Conservation (phyloP, 2,888 invertebrate genomes). For the Bhutanitis thaidina region DNA sequence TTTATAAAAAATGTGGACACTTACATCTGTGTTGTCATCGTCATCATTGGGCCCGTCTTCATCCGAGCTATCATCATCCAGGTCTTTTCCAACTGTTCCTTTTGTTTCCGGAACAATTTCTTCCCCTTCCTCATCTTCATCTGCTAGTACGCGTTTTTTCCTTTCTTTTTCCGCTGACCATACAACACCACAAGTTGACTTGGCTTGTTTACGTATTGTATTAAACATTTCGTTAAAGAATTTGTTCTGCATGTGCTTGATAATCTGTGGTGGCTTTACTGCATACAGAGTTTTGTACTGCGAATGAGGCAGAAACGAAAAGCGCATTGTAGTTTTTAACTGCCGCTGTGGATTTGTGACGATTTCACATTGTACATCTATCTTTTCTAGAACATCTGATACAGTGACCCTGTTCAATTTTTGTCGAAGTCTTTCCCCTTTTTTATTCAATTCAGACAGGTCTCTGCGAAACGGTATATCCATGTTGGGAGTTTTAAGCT, state of each 20-base stretch:
- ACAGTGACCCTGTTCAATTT: slow-evolving; percentile 89
- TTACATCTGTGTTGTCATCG: slow-evolving; percentile 46
- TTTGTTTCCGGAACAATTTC: slow-evolving; percentile 31
- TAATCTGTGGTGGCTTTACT: slow-evolving; percentile 84
- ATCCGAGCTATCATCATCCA: slow-evolving; percentile 84
- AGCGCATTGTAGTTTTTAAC: slow-evolving; percentile 83
- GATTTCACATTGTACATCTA: slow-evolving; percentile 81
- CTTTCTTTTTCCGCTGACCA: slow-evolving; percentile 73
- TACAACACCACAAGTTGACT: slow-evolving; percentile 69
- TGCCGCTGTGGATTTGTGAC: slow-evolving; percentile 75
- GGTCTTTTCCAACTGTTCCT: slow-evolving; percentile 71
- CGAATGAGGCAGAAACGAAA: slow-evolving; percentile 86
- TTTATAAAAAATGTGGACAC: slow-evolving; percentile 23
- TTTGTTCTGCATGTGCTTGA: slow-evolving; percentile 86
- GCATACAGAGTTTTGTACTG: slow-evolving; percentile 87
- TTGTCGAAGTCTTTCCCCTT: slow-evolving; percentile 85
- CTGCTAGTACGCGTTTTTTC: slow-evolving; percentile 40
- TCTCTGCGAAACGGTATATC: slow-evolving; percentile 89
- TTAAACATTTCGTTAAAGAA: slow-evolving; percentile 85
- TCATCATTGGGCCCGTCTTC: slow-evolving; percentile 75
- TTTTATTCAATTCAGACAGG: slow-evolving; percentile 63
- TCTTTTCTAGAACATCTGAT: slow-evolving; percentile 87
- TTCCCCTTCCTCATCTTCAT: slow-evolving; percentile 52
- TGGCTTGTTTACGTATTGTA: slow-evolving; percentile 80
- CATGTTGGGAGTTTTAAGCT: slow-evolving; percentile 97